Conservation (phyloP, 1,140 invertebrate species). For the Aphis gossypii region DNA sequence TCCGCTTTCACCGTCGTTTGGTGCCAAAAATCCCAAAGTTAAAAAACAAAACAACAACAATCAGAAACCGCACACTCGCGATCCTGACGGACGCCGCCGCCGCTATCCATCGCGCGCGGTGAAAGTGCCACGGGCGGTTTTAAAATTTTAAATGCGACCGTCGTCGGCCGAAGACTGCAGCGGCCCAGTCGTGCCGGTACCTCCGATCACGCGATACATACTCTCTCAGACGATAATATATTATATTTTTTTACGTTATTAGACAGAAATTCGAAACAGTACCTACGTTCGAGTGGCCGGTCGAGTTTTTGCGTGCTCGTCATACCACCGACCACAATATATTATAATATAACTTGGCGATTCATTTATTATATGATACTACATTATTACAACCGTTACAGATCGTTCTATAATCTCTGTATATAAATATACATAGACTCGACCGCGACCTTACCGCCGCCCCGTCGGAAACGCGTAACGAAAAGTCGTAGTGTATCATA, state of each 20-base stretch:
- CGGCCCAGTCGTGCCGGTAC: conserved; percentile 16
- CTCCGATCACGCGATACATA: neutral
- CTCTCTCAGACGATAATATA: neutral
- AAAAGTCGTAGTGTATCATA: neutral
- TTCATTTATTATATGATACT: neutral
- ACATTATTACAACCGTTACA: too few species aligned
- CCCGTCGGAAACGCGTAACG: neutral
- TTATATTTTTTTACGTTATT: neutral
- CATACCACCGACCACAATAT: neutral
- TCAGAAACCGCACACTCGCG: neutral
- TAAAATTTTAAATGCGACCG: neutral
- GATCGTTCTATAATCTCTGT: neutral
- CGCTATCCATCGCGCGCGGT: conserved; percentile 1
- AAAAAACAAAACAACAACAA: neutral
- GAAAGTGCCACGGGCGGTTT: conserved; percentile 24
- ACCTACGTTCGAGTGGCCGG: neutral
- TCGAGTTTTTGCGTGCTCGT: neutral
- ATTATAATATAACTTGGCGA: too few species aligned
- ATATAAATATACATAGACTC: neutral
- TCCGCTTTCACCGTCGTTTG: neutral
- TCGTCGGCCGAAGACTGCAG: neutral
- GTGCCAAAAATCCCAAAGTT: neutral
- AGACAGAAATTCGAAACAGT: neutral
- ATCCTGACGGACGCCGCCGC: neutral
- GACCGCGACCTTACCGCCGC: neutral